Evolutionary conservation across 1,140 invertebrate species (phyloP), one percentile per base, ranked within the genome.

Genomic region (Neelides sp.): DNA sequence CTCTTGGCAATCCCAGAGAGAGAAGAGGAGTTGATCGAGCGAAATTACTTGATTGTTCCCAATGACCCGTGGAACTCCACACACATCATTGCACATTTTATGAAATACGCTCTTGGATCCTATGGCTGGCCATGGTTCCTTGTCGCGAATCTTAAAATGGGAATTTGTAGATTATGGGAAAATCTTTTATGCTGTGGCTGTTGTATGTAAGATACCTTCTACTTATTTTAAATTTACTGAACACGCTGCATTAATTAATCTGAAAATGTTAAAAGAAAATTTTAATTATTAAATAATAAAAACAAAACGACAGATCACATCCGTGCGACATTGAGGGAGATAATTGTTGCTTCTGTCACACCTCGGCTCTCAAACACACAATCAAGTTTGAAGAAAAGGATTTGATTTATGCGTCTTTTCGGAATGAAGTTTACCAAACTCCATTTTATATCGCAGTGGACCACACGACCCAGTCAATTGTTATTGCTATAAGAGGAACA

Each of bases 331-430:
- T 91, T 8, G 70, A 77, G 8, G 82, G 85, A 50, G 88, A 92
- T 68, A 93, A 94, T 69, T 90, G 85, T 66, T 94, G 88, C 64
- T 69, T 85, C 52, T 93, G 88, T 69, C 78, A 88, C 70, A 78
- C 85, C 24, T 83, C 85, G 15, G 86, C 84, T 26, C 76, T 92
- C 17, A 82, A 81, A 65, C 76, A 79, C 51, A 73, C 85, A 48
- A 85, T 83, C 2, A 75, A 78, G 54, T 61, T 87, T 12, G 65
- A 76, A 1, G 76, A 83, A 20, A 77, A 85, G 54, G 84, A 91
- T 66, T 80, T 93, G 57, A 69, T 90, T 13, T 88, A 83, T 64
- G 55, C 55, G 0, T 55, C 58, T 7, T 61, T 61, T 49, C 26
- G 39, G 5, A 61, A 61, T 37, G 13, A 54, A 19, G 26, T 62